Conservation (phyloP, 2,113 vertebrate species). For the Fukomys damarensis region DNA sequence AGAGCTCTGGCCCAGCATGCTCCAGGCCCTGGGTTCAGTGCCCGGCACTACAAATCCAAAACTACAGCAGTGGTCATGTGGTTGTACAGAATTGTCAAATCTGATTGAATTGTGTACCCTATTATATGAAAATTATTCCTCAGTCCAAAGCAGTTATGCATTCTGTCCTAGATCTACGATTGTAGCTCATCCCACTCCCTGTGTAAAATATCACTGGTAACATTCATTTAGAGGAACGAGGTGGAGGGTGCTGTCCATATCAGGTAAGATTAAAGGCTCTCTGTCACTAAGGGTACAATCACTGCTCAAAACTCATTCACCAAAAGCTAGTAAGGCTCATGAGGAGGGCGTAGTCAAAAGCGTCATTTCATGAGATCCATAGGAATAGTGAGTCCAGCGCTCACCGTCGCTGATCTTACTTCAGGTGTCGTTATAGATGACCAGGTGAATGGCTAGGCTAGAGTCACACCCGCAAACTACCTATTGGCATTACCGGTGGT, state of each 20-base stretch:
- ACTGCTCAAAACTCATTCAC: conserved; percentile 3
- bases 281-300: not conserved
- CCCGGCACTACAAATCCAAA: not conserved
- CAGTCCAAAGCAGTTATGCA: not conserved
- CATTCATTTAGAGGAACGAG: not conserved
- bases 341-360: not conserved
- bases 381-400: not conserved
- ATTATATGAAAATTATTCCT: not conserved
- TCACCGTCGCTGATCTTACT: not conserved
- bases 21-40: not conserved
- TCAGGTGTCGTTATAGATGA: not conserved
- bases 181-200: not conserved
- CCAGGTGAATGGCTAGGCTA: not conserved
- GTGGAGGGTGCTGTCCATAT: not conserved
- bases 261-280: not conserved
- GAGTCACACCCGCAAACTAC: not conserved
- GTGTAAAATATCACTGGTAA: not conserved
- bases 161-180: not conserved
- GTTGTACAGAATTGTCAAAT: not conserved
- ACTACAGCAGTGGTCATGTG: not conserved
- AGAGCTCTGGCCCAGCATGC: not conserved
- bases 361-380: not conserved
- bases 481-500: not conserved
- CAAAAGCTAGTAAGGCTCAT: not conserved
- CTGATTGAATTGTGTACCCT: not conserved